Percentiles rank a stretch among this genome's conserved stretches.
phyloP scores from a whole-genome alignment of 2,888 invertebrate species.

The Molanna angustata region DNA sequence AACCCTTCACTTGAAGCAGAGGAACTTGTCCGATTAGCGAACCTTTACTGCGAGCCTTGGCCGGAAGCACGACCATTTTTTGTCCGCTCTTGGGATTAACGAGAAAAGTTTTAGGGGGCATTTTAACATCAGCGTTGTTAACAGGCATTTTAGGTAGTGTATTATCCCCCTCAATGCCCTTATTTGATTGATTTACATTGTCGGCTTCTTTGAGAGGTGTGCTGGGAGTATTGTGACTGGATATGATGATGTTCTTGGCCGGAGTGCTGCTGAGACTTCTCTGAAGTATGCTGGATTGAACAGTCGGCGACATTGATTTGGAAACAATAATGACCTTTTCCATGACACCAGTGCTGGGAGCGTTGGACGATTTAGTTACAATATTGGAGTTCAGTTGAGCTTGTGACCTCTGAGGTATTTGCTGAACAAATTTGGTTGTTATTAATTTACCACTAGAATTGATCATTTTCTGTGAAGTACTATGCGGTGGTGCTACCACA shows the following conservation, averaged over 20 bases:
- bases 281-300: constrained; percentile 24
- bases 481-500: constrained; percentile 43
- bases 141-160: constrained; percentile 42
- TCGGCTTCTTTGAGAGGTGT: constrained; percentile 39
- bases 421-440: constrained; percentile 45
- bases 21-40: constrained; percentile 47
- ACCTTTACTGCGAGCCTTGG: constrained; percentile 46
- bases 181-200: constrained; percentile 41
- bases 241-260: constrained; percentile 47
- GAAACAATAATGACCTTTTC: constrained; percentile 54
- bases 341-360: constrained; percentile 37
- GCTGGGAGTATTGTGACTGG: constrained; percentile 40
- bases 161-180: constrained; percentile 44
- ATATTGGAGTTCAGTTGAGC: constrained; percentile 23
- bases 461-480: constrained; percentile 43
- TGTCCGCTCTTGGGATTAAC: constrained; percentile 52
- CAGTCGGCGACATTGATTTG: constrained; percentile 32
- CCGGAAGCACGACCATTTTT: constrained; percentile 53
- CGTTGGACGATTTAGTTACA: constrained; percentile 36
- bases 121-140: constrained; percentile 51
- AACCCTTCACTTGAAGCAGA: constrained; percentile 49
- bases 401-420: constrained; percentile 29
- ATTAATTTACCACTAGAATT: constrained; percentile 45
- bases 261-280: constrained; percentile 22
- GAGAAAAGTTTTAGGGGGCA: constrained; percentile 51